Evolutionary conservation across 2,888 invertebrate genomes (phyloP).

Genomic region (Clistopyga incitator): DNA sequence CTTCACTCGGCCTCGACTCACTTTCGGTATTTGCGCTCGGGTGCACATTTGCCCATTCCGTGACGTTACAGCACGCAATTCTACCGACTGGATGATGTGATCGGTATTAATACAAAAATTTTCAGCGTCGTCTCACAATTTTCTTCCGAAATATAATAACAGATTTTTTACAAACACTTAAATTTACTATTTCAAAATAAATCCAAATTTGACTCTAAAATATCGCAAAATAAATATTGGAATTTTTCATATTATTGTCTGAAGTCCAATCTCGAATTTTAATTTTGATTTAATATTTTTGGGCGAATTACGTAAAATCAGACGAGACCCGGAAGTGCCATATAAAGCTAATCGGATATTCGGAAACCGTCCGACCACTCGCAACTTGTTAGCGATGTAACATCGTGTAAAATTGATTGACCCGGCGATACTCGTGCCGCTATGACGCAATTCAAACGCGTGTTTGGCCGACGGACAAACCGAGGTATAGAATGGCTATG

Average conservation of each 20-base stretch:
- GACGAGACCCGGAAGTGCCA: not conserved
- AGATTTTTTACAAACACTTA: too few species aligned
- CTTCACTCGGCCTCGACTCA: constrained; percentile 76
- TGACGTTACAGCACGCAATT: constrained; percentile 20
- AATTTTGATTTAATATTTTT: not conserved
- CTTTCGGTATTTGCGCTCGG: constrained; percentile 71
- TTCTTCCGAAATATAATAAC: too few species aligned
- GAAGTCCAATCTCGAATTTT: too few species aligned
- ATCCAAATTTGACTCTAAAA: too few species aligned
- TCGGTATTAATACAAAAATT: not conserved
- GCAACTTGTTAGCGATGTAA: constrained; percentile 59
- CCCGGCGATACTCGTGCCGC: constrained; percentile 36
- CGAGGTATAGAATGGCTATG: not conserved
- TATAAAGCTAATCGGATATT: constrained; percentile 52
- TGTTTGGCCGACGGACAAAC: constrained; percentile 8
- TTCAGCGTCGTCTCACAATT: too few species aligned
- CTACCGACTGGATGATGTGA: constrained; percentile 11
- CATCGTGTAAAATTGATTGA: constrained; percentile 66
- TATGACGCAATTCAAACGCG: constrained; percentile 52
- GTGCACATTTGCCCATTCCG: constrained; percentile 51
- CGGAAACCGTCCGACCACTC: constrained; percentile 51
- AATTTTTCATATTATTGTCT: too few species aligned
- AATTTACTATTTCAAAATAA: too few species aligned
- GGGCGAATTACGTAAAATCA: not conserved
- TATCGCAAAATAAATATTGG: too few species aligned